Evolutionary conservation across 2,888 invertebrate genomes (phyloP), one percentile per base, ranked within the genome.

Genomic region (Trachelus stipa): DNA sequence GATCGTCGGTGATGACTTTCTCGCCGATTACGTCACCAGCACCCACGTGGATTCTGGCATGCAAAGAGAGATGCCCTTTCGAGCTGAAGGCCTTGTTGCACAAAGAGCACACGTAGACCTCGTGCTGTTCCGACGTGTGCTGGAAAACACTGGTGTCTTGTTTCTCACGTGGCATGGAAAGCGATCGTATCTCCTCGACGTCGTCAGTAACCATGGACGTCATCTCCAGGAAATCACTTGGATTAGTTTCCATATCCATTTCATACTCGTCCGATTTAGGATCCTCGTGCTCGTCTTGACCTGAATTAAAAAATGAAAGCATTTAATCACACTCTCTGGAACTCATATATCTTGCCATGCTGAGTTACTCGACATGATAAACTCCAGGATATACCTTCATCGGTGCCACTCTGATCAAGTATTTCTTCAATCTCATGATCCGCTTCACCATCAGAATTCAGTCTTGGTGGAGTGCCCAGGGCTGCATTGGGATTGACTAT

Each of bases 1-100:
- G 91, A 82, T 91, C 91, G 78, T 91, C 91, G n/a, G 91, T 91
- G 79, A 91, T 88, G 77, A 91, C 91, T 83, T 91, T 91, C 79
- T 91, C 91, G 56, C 91, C 91, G 75, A 91, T 90, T 30, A 91
- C 91, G 76, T 91, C 90, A 69, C 91, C 91, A 6, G 88, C 90
- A 73, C 91, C 92, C 11, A 90, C 91, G 81, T 92, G 92, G 80
- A 92, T 92, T 73, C 91, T 87, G 37, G 91, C 91, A 77, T 92
- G 92, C 34, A 92, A 85, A 33, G 92, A 92, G 74, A 92, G 83
- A 77, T 92, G 92, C 35, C 92, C 92, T 82, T 92, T 92, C 30
- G 92, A 92, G 82, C 92, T 92, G 81, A 92, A 92, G 9, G 92
- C 91, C 81, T 92, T 92, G 83, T 88, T 90, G 81, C 91, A 91